These are phyloP conservation scores for Latrodectus elegans DNA, from an alignment of 2,888 invertebrate species.

Conservation along the genomic window DNA sequence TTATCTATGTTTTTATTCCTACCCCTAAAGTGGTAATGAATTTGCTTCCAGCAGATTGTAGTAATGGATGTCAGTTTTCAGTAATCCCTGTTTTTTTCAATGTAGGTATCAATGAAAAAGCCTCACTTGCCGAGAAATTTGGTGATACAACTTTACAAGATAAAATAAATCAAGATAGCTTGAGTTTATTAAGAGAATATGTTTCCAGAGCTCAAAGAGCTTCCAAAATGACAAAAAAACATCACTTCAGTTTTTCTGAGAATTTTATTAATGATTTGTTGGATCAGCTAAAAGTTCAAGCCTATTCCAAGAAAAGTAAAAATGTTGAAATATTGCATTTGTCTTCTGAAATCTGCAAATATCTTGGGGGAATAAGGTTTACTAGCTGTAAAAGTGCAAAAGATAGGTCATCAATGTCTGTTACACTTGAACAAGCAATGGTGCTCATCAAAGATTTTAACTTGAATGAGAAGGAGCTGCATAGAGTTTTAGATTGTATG, in stretches of 20 bases:
- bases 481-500: constrained; percentile 89
- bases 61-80: constrained; percentile 67
- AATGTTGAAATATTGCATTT: constrained; percentile 89
- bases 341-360: constrained; percentile 79
- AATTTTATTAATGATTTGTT: constrained; percentile 80
- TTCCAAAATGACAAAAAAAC: constrained; percentile 69
- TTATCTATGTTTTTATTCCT: constrained; percentile 72
- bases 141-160: constrained; percentile 89
- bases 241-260: constrained; percentile 66
- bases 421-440: constrained; percentile 92
- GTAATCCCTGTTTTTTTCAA: constrained; percentile 94
- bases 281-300: constrained; percentile 82
- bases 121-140: constrained; percentile 89
- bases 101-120: constrained; percentile 95
- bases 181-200: constrained; percentile 85
- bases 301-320: constrained; percentile 84
- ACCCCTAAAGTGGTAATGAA: constrained; percentile 85
- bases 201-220: constrained; percentile 84
- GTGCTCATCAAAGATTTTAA: constrained; percentile 89
- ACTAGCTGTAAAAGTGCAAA: constrained; percentile 98
- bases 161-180: constrained; percentile 90
- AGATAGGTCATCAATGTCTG: constrained; percentile 97
- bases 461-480: constrained; percentile 89
- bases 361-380: constrained; percentile 82
- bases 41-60: constrained; percentile 79